These are phyloP conservation scores for Podarcis siculus DNA, from an alignment of 2,797 vertebrate genomes.

Conservation along the genomic window DNA sequence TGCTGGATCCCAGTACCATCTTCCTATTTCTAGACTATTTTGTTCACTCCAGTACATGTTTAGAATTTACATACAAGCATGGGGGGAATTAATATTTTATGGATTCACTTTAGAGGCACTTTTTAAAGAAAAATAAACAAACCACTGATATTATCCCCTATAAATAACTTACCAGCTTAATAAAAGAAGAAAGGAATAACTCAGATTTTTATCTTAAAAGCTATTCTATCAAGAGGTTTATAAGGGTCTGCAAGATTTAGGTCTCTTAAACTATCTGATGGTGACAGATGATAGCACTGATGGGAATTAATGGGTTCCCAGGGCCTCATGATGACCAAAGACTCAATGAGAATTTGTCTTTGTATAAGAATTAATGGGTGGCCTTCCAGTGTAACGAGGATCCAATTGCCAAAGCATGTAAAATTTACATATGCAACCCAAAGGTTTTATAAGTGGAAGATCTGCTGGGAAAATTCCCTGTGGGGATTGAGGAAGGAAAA, in stretches of 20 bases:
- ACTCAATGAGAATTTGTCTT: background rate
- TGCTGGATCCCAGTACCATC: background rate
- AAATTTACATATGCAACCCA: background rate
- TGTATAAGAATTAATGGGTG: background rate
- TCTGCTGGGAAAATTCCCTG: background rate
- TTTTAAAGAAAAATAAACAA: conserved; percentile 7
- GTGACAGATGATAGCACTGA: background rate
- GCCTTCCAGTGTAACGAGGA: background rate
- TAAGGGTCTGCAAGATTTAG: background rate
- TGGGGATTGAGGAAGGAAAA: background rate
- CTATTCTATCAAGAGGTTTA: background rate
- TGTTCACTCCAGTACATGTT: background rate
- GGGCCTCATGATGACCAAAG: no score
- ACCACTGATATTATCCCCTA: background rate
- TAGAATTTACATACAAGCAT: conserved; percentile 1
- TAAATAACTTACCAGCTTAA: conserved; percentile 4
- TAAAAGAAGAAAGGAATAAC: conserved; percentile 5
- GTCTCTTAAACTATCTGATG: background rate
- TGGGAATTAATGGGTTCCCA: background rate
- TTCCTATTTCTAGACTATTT: background rate
- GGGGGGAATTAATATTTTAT: conserved; percentile 4
- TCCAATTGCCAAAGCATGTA: background rate
- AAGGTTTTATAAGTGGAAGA: background rate
- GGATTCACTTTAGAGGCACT: background rate
- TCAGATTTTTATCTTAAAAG: conserved; percentile 1